Evolutionary conservation across 2,888 invertebrate genomes (phyloP).

Genomic region (Mesorhabditis spiculigera): DNA sequence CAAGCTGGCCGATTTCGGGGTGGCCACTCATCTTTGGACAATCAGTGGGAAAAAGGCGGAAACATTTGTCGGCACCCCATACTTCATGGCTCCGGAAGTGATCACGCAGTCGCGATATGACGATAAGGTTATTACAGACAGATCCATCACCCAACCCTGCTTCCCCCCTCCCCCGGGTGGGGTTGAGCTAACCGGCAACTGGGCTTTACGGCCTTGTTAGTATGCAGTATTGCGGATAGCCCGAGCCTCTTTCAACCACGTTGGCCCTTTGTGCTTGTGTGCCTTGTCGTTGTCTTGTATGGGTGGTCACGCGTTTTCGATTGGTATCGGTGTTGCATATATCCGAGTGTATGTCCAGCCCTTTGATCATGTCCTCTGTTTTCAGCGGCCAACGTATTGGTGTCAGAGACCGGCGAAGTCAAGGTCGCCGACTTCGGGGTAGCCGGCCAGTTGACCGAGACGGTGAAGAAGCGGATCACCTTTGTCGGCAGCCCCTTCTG

Average conservation of each 20-base stretch:
- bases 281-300: no score
- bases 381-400: constrained; percentile 87
- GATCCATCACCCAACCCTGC: not conserved
- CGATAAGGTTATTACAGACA: constrained; percentile 68
- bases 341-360: not conserved
- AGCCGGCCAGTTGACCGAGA: constrained; percentile 84
- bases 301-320: no score
- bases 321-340: no score
- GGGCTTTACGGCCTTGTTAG: no score
- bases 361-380: constrained; percentile 1
- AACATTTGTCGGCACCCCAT: constrained; percentile 91
- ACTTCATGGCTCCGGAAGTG: constrained; percentile 95
- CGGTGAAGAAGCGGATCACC: constrained; percentile 80
- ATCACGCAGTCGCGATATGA: constrained; percentile 92
- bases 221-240: no score
- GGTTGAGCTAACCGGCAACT: not conserved
- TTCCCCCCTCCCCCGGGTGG: not conserved
- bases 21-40: constrained; percentile 82
- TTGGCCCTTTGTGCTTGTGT: constrained; percentile 6
- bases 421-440: constrained; percentile 96
- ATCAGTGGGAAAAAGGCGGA: constrained; percentile 73
- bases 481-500: constrained; percentile 86
- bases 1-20: constrained; percentile 92
- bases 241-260: constrained; percentile 3
- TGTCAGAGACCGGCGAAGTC: constrained; percentile 97